A percentile compares a stretch with the other conserved stretches of the same genome.
Conservation (phyloP, 2,113 vertebrate species). For the Coryphaenoides rupestris region DNA sequence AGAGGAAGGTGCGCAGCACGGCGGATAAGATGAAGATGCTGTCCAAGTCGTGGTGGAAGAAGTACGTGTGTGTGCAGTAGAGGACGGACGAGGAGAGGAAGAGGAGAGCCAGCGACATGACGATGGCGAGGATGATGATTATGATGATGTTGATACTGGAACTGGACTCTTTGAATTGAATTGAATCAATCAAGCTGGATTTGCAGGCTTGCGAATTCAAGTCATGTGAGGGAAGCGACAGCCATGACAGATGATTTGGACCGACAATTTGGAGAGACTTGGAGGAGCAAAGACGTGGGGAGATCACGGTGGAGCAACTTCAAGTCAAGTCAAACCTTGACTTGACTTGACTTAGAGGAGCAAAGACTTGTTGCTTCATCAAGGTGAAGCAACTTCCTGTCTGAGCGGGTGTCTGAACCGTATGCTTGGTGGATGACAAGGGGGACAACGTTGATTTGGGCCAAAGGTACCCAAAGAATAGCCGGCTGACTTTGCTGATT, state of each 20-base stretch:
- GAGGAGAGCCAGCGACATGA: constrained; percentile 30
- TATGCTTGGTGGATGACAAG: constrained; percentile 4
- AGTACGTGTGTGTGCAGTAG: constrained; percentile 80
- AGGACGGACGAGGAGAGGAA: constrained; percentile 3
- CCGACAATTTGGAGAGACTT: background rate
- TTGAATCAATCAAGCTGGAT: constrained; percentile 24
- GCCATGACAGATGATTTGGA: constrained; percentile 26
- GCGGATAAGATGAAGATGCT: constrained; percentile 82
- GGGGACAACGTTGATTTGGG: constrained; percentile 2
- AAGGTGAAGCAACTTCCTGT: background rate
- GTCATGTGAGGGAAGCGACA: background rate
- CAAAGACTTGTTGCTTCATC: background rate
- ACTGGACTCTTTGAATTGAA: constrained; percentile 10
- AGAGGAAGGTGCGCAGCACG: constrained; percentile 73
- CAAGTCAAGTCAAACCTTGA: no score
- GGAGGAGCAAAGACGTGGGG: no score
- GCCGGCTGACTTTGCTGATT: background rate
- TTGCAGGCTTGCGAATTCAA: constrained; percentile 16
- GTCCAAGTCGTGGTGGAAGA: constrained; percentile 85
- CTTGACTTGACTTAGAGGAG: no score
- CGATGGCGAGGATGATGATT: background rate
- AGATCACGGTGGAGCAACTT: no score
- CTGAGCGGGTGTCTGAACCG: constrained; percentile 7
- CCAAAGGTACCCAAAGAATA: constrained; percentile 5
- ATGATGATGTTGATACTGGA: no score